phyloP scores from a whole-genome alignment of 35 echinoderm and acorn worm species.

The Lytechinus variegatus region DNA sequence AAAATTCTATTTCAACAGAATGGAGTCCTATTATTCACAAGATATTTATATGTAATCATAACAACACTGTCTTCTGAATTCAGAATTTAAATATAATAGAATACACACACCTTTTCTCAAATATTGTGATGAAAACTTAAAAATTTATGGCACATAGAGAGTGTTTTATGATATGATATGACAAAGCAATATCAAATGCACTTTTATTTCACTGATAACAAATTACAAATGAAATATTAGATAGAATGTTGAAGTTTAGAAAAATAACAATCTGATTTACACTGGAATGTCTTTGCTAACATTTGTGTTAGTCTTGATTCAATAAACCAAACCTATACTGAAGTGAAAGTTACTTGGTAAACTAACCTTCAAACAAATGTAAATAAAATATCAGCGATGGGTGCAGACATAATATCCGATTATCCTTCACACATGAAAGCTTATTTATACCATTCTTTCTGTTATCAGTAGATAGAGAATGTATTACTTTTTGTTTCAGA shows the following conservation, averaged over 20 bases:
- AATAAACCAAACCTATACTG: neutral
- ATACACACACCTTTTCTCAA: neutral
- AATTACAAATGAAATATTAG: neutral
- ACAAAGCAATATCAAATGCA: neutral
- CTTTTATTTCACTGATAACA: neutral
- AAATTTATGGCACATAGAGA: neutral
- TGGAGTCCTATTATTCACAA: too few relatives aligned
- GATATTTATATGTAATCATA: too few relatives aligned
- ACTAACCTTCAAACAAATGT: neutral
- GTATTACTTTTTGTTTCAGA: too few relatives aligned
- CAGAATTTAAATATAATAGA: neutral
- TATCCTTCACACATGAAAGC: neutral
- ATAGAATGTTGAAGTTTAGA: neutral
- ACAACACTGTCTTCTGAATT: neutral
- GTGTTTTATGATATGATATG: neutral
- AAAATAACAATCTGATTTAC: neutral
- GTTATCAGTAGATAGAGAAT: too few relatives aligned
- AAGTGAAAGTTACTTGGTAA: neutral
- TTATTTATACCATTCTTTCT: neutral
- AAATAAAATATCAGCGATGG: neutral
- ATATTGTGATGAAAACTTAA: neutral
- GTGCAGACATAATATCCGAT: too few relatives aligned
- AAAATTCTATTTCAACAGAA: too few relatives aligned
- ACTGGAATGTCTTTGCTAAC: neutral
- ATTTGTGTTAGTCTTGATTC: neutral